A percentile compares a stretch with the other conserved stretches of the same genome.
These are phyloP conservation scores for Lordiphosa stackelbergi DNA, from an alignment of 1,140 invertebrate genomes.

Conservation along the genomic window DNA sequence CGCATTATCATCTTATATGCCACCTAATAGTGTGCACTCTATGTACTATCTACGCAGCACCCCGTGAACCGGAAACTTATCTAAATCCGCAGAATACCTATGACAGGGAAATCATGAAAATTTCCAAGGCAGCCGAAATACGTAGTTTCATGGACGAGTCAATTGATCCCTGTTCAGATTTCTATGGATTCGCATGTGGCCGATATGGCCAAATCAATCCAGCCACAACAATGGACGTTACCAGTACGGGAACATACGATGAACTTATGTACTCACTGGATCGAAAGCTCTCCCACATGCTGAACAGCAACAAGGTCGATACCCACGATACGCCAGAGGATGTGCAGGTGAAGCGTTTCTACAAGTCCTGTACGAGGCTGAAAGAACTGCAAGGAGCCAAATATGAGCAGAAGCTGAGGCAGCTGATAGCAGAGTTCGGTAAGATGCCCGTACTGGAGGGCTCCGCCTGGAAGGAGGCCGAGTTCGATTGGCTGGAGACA, in stretches of 20 bases:
- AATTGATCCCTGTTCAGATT: constrained; percentile 81
- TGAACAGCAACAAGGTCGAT: no score
- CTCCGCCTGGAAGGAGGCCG: constrained; percentile 25
- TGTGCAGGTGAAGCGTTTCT: constrained; percentile 49
- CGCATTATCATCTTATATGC: background rate
- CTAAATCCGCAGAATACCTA: constrained; percentile 3
- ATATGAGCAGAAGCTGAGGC: constrained; percentile 27
- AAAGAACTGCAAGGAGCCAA: constrained; percentile 7
- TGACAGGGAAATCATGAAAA: constrained; percentile 16
- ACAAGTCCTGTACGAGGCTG: constrained; percentile 32
- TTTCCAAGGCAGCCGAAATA: constrained; percentile 51
- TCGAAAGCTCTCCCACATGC: constrained; percentile 31
- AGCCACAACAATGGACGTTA: constrained; percentile 21
- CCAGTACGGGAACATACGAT: constrained; percentile 56
- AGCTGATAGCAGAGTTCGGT: constrained; percentile 45
- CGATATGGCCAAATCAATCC: constrained; percentile 79
- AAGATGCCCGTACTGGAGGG: constrained; percentile 42
- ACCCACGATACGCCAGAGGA: no score
- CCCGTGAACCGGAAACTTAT: background rate
- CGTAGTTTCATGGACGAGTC: constrained; percentile 77
- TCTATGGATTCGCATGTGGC: constrained; percentile 82
- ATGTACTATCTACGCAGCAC: background rate
- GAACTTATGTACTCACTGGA: constrained; percentile 37
- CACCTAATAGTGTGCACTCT: background rate
- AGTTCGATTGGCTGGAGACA: constrained; percentile 44